phyloP scores from a whole-genome alignment of 2,113 vertebrate species.

The Dunckerocampus dactyliophorus region DNA sequence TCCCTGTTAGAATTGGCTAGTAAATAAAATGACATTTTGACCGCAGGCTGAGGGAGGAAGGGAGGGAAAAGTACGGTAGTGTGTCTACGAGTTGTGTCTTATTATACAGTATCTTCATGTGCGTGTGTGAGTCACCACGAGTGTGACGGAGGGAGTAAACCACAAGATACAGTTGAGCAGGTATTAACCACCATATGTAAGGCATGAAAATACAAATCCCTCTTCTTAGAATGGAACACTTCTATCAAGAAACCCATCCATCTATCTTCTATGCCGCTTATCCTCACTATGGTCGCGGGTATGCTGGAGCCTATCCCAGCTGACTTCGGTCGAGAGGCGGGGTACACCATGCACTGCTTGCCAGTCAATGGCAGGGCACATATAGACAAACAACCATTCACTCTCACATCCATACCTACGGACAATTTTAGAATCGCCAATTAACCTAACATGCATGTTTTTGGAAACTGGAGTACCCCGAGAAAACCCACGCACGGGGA shows the following conservation, averaged over 20 bases:
- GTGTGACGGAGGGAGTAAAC: slow-evolving; percentile 28
- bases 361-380: no score
- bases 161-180: slow-evolving; percentile 89
- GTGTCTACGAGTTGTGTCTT: slow-evolving; percentile 31
- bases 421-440: no score
- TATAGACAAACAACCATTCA: no score
- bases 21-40: slow-evolving; percentile 95
- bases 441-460: no score
- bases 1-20: slow-evolving; percentile 92
- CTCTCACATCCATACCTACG: no score
- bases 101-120: not conserved
- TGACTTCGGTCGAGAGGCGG: no score
- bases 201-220: slow-evolving; percentile 57
- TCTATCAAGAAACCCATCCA: not conserved
- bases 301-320: no score
- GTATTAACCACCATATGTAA: slow-evolving; percentile 94
- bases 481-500: no score
- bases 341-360: no score
- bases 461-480: no score
- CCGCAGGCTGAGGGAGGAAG: slow-evolving; percentile 64
- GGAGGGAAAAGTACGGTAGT: slow-evolving; percentile 24
- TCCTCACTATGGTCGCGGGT: no score
- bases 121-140: not conserved
- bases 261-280: no score
- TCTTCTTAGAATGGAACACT: not conserved